Conservation (phyloP, 2,888 invertebrate genomes). For the Drosophila meridiana region DNA sequence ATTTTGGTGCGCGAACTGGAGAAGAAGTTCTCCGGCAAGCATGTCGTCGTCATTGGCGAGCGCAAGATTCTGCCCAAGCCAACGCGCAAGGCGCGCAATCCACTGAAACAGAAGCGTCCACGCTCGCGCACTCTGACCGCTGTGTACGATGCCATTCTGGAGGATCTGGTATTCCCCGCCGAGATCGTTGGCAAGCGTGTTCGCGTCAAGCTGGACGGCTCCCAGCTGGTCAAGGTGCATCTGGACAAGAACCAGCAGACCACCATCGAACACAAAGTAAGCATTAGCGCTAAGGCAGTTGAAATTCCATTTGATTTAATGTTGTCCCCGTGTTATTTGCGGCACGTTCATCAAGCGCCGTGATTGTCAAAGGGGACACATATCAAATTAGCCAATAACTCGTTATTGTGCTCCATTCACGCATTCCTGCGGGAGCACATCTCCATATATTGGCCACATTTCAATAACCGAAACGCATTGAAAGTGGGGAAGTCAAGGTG, state of each 20-base stretch:
- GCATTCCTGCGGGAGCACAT: constrained; percentile 67
- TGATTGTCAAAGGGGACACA: constrained; percentile 84
- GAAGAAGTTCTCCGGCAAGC: constrained; percentile 99
- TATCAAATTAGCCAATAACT: constrained; percentile 75
- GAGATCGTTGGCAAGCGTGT: constrained; percentile 99
- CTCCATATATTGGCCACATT: constrained; percentile 82
- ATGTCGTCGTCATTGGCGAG: constrained; percentile 99
- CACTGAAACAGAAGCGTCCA: constrained; percentile 91
- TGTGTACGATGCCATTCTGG: constrained; percentile 98
- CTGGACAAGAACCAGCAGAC: constrained; percentile 99
- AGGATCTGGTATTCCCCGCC: constrained; percentile 99
- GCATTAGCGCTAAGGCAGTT: constrained; percentile 23
- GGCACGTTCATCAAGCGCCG: constrained; percentile 69
- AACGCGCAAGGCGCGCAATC: constrained; percentile 95
- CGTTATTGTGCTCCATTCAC: constrained; percentile 75
- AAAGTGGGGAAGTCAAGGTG: too few species aligned
- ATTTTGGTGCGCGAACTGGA: constrained; percentile 98
- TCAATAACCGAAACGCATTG: too few species aligned
- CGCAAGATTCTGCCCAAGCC: constrained; percentile 99
- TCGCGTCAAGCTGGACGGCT: constrained; percentile 97
- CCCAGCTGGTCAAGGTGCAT: constrained; percentile 98
- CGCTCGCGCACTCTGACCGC: constrained; percentile 96
- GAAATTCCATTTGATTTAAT: background rate
- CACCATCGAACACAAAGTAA: constrained; percentile 99
- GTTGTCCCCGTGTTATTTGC: constrained; percentile 83